Base-by-base conservation (phyloP, 2,113 vertebrate genomes). In the Pseudolaguvia tuberculata region DNA sequence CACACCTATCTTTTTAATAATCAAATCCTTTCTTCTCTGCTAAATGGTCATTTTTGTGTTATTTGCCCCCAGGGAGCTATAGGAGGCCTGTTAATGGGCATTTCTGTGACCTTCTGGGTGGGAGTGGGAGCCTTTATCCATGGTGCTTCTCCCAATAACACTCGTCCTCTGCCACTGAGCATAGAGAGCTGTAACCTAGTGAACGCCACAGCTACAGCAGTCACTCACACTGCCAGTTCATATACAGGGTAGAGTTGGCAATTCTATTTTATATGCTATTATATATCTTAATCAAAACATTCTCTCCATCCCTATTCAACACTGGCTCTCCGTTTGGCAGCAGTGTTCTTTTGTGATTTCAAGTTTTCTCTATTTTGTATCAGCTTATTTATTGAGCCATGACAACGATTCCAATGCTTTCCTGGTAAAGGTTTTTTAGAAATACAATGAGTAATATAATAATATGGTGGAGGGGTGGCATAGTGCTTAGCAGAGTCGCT, bases 51-150 rank as follows among this genome's bases (percentile, higher is more conserved):
- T 21, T 52, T 27, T 39, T 73, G 14, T 69, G 11, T 57, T 27
- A 20, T 63, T 29, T 83, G 27, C 29, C 20, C 76, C 25, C 70
- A 95, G 94, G 94, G 92, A 51, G 93, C 92, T 8, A 20, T 87
- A 0, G 89, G 88, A 12, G 93, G 93, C 27, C 87, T 96, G 23
- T 6, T 87, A 0, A 75, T 84, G 21, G 93, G 92, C 82, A 87
- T 92, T 67, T 65, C 27, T 20, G 55, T 92, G 75, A 88, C 92
- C 6, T 92, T 91, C 81, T 93, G 92, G 90, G 82, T 83, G 10
- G 90, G 84, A 0, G 86, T 91, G 0, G 92, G 89, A 21, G 89
- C 86, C 2, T 93, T 94, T 55, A 51, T 94, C 58, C 90, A 91
- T 69, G 91, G 92, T 8, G 87, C 90, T 10, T 88, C 85, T 31